Base-by-base conservation (phyloP, 2,888 invertebrate species). In the Yponomeuta malinellus region DNA sequence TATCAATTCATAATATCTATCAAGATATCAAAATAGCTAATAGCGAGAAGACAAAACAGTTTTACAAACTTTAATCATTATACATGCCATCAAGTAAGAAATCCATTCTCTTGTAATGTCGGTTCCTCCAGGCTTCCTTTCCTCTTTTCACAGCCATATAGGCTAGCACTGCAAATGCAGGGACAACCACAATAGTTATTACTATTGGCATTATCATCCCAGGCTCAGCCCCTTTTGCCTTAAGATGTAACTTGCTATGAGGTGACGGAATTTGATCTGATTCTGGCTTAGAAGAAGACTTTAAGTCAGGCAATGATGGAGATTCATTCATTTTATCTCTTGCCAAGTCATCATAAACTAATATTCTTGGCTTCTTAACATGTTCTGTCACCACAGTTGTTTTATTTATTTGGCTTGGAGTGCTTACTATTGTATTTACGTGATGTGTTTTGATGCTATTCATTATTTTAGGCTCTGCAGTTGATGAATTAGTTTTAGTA, bases 21-120 rank as follows among this genome's bases (percentile, higher is more conserved):
- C 43, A 43, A 8, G 43, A 43, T 43, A 43, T 59, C 52, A 15
- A 59, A 59, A 59, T 15, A 59, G 52, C 15, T 59, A 15, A 43
- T 6, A 43, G 43, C 33, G 1, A 8, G 43, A 5, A 43, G 15
- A 63, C 3, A 63, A 63, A 23, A 63, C 15, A 63, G 63, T 63
- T 63, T 63, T 63, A 59, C 59, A 59, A 15, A 63, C 63, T 63
- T 31, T 68, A 96, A 81, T 96, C 96, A 88, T 97, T 96, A 81
- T 97, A 97, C 96, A 97, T 97, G 78, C 97, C 97, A 86, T 97
- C 97, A 71, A 97, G 95, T 15, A 97, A 93, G 81, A 96, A 97
- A 86, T 97, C 97, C 97, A 97, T 97, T 82, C 97, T 93, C 74
- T 96, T 94, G 79, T 97, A 97, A 85, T 97, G 97, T 76, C 97